Evolutionary conservation across 2,888 invertebrate genomes (phyloP).

Genomic region (Parnassius glacialis): DNA sequence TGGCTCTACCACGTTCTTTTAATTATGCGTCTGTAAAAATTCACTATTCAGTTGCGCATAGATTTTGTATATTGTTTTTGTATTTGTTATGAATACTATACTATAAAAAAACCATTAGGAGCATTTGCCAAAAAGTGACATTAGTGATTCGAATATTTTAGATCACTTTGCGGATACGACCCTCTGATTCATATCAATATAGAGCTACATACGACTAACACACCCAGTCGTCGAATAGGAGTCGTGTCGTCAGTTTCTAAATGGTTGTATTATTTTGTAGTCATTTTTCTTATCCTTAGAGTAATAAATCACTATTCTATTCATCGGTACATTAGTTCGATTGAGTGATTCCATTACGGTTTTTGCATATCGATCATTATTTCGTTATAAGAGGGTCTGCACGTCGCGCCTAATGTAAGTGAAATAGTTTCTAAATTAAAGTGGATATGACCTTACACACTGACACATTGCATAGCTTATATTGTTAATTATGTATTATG

Average conservation of each 20-base stretch:
- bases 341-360: conserved; percentile 75
- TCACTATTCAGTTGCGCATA: no score
- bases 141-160: no score
- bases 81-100: no score
- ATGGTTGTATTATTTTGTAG: conserved; percentile 58
- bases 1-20: no score
- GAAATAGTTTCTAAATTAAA: conserved; percentile 4
- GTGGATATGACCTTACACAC: conserved; percentile 7
- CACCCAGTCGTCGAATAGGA: conserved; percentile 16
- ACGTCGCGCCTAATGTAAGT: conserved; percentile 6
- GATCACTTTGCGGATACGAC: no score
- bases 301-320: conserved; percentile 73
- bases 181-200: no score
- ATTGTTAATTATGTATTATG: no score
- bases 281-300: conserved; percentile 74
- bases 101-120: no score
- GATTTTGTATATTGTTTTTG: no score
- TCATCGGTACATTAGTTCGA: conserved; percentile 74
- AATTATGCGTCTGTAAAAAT: no score
- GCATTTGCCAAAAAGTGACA: no score
- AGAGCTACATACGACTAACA: no score
- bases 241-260: conserved; percentile 47
- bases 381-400: conserved; percentile 38
- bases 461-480: background rate
- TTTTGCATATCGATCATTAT: conserved; percentile 74